These are phyloP conservation scores for Yasuhikotakia modesta DNA, from an alignment of 2,797 vertebrate genomes.

Conservation along the genomic window DNA sequence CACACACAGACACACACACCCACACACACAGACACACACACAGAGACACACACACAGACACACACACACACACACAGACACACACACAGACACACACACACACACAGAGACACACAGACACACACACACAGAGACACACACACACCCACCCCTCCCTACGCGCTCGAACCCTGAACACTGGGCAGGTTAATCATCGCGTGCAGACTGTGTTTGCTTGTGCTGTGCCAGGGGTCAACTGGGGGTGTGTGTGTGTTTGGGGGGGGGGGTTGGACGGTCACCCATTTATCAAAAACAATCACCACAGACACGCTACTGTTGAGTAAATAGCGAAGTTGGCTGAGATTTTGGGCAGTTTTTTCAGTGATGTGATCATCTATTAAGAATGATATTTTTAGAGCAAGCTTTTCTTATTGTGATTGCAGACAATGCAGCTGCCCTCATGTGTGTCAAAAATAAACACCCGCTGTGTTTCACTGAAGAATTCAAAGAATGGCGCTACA, in stretches of 20 bases:
- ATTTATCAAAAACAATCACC: constrained; percentile 79
- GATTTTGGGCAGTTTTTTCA: neutral
- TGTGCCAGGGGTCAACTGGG: constrained; percentile 80
- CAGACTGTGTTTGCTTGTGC: constrained; percentile 82
- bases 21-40: no score
- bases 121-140: constrained; percentile 28
- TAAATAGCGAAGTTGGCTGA: constrained; percentile 52
- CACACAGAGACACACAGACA: neutral
- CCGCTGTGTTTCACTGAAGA: neutral
- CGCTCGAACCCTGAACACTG: constrained; percentile 57
- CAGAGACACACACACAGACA: no score
- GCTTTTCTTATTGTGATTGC: neutral
- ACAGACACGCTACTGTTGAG: constrained; percentile 66
- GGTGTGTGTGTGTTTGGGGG: no score
- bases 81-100: no score
- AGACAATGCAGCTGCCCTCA: neutral
- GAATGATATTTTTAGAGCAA: neutral
- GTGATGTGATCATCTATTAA: constrained; percentile 11
- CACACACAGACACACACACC: no score
- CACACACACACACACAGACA: no score
- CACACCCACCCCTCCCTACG: constrained; percentile 22
- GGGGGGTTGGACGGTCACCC: constrained; percentile 66
- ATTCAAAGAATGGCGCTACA: neutral
- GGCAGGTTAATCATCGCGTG: constrained; percentile 83
- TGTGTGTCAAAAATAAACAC: neutral